phyloP scores from a whole-genome alignment of 2,888 invertebrate genomes.

The Drosophila recens region DNA sequence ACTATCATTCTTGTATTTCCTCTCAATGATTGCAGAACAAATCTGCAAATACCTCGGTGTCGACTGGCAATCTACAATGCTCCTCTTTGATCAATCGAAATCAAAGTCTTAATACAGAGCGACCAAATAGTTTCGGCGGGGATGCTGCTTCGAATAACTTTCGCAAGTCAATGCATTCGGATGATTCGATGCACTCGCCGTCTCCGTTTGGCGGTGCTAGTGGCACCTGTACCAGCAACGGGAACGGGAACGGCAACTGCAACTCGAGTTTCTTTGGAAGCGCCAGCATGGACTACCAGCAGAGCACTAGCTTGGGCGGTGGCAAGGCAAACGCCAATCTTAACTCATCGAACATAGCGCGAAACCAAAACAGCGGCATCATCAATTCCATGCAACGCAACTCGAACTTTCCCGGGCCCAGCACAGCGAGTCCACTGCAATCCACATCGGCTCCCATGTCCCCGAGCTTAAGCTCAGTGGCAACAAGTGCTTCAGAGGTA shows the following conservation, averaged over 20 bases:
- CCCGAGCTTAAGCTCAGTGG: slow-evolving; percentile 91
- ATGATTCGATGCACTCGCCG: slow-evolving; percentile 72
- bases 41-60: slow-evolving; percentile 44
- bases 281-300: slow-evolving; percentile 26
- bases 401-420: slow-evolving; percentile 70
- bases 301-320: not conserved
- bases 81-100: slow-evolving; percentile 28
- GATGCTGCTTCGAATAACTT: slow-evolving; percentile 16
- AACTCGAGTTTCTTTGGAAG: slow-evolving; percentile 30
- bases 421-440: slow-evolving; percentile 86
- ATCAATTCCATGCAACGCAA: slow-evolving; percentile 79
- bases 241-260: too few species aligned
- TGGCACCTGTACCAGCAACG: slow-evolving; percentile 14
- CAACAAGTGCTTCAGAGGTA: slow-evolving; percentile 93
- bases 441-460: slow-evolving; percentile 86
- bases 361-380: slow-evolving; percentile 48
- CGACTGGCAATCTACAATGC: slow-evolving; percentile 60
- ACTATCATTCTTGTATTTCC: not conserved
- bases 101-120: slow-evolving; percentile 24
- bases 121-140: slow-evolving; percentile 53
- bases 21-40: slow-evolving; percentile 29
- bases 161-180: slow-evolving; percentile 52
- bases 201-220: slow-evolving; percentile 55
- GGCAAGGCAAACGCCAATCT: slow-evolving; percentile 37
- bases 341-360: slow-evolving; percentile 39